Evolutionary conservation across 2,888 invertebrate genomes (phyloP), one percentile per base, ranked within the genome.

Genomic region (Dermolepida albohirtum): DNA sequence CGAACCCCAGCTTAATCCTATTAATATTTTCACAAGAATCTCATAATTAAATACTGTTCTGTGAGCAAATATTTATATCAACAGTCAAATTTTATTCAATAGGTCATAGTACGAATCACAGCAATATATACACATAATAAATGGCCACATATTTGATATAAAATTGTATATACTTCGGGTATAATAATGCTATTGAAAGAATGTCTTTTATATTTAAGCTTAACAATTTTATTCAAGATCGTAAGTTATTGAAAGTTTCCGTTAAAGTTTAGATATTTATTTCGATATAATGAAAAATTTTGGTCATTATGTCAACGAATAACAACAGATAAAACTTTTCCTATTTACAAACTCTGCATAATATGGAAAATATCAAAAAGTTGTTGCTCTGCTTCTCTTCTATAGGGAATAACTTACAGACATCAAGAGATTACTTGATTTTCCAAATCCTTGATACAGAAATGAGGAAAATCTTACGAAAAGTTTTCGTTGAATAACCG

Each of bases 261-360:
- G 29, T 17, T 14, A 59, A 22, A 59, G 44, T 44, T 59, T 62
- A 44, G 44, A 34, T 16, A 62, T 14, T 49, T 39, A 44, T 49
- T 16, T 17, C 34, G 16, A 62, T 47, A 62, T 62, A 62, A 62
- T 62, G 59, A 47, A 57, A 62, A 62, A 47, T 62, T 29, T 62
- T 44, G 16, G 17, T 47, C 59, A 47, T 47, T 62, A 47, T 34
- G 49, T 62, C 47, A 47, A 17, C 34, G 59, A 47, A 47, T 62
- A 49, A 29, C 34, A 47, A 49, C 47, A 47, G 59, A 62, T 62
- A 62, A 62, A 62, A 47, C 59, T 62, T 62, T 62, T 62, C 59
- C 47, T 62, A 34, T 62, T 62, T 62, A 62, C 16, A 29, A 47
- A 49, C 47, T 47, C 47, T 47, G 16, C 47, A 47, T 47, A 62